Conservation (phyloP, 2,888 invertebrate genomes). For the Meghimatium bilineatum region DNA sequence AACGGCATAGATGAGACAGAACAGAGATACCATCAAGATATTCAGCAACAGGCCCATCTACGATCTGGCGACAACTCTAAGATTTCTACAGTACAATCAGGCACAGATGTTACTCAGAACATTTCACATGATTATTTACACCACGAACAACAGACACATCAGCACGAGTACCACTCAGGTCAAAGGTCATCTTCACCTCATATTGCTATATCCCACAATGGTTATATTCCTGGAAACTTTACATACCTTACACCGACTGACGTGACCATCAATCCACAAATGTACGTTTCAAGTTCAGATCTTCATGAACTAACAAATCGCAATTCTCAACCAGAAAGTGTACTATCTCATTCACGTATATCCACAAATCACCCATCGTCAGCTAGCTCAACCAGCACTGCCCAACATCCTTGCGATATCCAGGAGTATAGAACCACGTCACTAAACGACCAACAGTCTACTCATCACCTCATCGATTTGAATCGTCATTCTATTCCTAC, state of each 20-base stretch:
- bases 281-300: background rate
- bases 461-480: background rate
- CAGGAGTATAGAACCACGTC: background rate
- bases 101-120: background rate
- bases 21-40: too few relatives aligned
- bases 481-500: background rate
- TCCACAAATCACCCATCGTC: background rate
- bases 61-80: background rate
- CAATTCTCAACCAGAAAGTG: background rate
- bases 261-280: background rate
- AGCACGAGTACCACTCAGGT: background rate
- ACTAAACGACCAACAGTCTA: background rate
- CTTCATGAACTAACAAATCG: background rate
- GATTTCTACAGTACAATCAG: background rate
- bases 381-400: background rate
- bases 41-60: background rate
- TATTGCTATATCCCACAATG: background rate
- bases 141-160: background rate
- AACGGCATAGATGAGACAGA: background rate
- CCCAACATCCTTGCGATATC: background rate
- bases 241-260: background rate
- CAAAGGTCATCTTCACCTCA: background rate
- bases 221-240: background rate
- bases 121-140: background rate
- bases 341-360: background rate